Evolutionary conservation across 1,140 invertebrate genomes (phyloP).

Genomic region (Neoseiulus cucumeris): DNA sequence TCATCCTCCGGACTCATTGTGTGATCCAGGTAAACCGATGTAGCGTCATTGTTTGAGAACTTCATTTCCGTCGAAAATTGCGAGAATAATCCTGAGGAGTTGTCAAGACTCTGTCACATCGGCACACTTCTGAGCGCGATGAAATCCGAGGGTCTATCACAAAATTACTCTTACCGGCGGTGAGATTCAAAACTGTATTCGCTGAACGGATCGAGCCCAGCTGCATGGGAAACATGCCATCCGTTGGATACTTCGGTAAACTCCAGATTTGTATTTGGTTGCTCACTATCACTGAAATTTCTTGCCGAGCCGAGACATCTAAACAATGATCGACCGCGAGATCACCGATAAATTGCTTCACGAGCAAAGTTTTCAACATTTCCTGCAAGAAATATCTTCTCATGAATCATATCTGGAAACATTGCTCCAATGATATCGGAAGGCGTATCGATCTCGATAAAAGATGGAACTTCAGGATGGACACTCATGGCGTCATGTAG

Average conservation of each 20-base stretch:
- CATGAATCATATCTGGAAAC: no score
- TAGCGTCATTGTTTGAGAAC: not conserved
- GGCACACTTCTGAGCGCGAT: no score
- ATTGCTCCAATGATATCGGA: no score
- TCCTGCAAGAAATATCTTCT: no score
- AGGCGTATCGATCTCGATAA: no score
- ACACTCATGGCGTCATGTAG: no score
- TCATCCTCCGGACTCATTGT: constrained; percentile 2
- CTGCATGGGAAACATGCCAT: not conserved
- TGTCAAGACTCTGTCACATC: no score
- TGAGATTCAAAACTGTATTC: not conserved
- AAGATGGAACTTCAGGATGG: no score
- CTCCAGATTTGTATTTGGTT: not conserved
- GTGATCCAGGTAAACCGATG: not conserved
- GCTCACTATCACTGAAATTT: not conserved
- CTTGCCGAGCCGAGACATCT: not conserved
- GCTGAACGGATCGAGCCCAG: not conserved
- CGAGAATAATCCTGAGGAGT: no score
- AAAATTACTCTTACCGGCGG: not conserved
- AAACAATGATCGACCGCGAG: not conserved
- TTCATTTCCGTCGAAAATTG: no score
- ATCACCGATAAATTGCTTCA: not conserved
- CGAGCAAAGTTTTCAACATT: not conserved
- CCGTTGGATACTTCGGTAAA: not conserved
- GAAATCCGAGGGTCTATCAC: no score